Evolutionary conservation across 1,140 invertebrate genomes (phyloP), one percentile per base, ranked within the genome.

Genomic region (Ganaspis sp.): DNA sequence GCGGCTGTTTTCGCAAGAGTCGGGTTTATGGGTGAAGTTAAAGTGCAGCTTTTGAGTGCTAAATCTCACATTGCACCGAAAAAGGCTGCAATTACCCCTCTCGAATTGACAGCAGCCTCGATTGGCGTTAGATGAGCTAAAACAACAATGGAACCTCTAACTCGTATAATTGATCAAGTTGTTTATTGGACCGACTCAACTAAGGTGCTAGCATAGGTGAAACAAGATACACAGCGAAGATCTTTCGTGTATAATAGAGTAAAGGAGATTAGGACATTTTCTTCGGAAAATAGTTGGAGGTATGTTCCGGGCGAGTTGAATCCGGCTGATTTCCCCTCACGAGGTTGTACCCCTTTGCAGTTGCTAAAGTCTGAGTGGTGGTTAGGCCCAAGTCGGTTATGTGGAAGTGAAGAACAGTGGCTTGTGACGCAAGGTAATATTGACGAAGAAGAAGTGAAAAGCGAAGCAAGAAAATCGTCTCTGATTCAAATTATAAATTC

Each of bases 331-430:
- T 34, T 34, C 2, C 29, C 29, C 2, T 34, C 29, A 3, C 2
- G 29, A 34, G 29, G 29, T 34, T 34, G 29, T 6, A 34, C 6
- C 29, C 29, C 29, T 2, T 34, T 11, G 70, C 12, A 76, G 71
- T 78, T 90, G 15, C 5, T 86, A 9, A 72, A 87, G 21, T 83
- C 80, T 5, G 79, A 81, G 80, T 91, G 88, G 87, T 89, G 86
- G 85, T 82, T 88, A 78, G 86, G 90, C 4, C 88, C 89, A n/a
- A 15, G 40, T 9, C 90, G 87, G 87, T 69, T 90, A 26, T 45
- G 49, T 21, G 21, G 69, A 9, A 8, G 74, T 12, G 15, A 70
- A 45, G 58, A 76, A 23, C 58, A 78, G 8, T 88, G 85, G 81
- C 83, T 85, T 42, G 42, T 49, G 54, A 34, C 6, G 6, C 2